Evolutionary conservation across 2,888 invertebrate species (phyloP).

Genomic region (Odontomyia ornata): DNA sequence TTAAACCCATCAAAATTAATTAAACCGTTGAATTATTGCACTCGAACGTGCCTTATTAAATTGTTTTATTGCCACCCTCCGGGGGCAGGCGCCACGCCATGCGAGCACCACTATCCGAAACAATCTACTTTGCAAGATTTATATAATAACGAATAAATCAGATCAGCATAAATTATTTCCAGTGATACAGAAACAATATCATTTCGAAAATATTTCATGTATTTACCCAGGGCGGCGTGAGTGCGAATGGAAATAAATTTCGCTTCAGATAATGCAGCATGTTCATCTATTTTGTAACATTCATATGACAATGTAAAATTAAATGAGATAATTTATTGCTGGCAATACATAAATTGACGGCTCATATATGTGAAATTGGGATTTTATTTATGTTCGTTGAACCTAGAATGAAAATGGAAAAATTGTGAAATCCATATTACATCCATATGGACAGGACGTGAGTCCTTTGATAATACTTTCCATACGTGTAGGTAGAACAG

Average conservation of each 20-base stretch:
- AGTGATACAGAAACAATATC: constrained; percentile 22
- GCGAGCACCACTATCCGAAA: no score
- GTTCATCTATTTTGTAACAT: constrained; percentile 35
- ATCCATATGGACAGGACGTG: background rate
- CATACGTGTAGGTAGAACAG: constrained; percentile 1
- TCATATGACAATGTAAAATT: constrained; percentile 50
- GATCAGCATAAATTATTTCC: constrained; percentile 7
- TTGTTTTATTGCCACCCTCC: background rate
- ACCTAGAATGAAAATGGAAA: constrained; percentile 36
- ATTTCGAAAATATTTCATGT: constrained; percentile 21
- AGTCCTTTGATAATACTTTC: constrained; percentile 38
- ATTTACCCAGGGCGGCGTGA: background rate
- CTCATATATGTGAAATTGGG: constrained; percentile 50
- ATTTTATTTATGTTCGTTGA: constrained; percentile 49
- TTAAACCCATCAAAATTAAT: background rate
- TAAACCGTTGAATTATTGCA: background rate
- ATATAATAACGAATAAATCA: constrained; percentile 30
- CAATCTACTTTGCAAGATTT: background rate
- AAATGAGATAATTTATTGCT: constrained; percentile 50
- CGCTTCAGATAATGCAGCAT: background rate
- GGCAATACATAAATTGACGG: constrained; percentile 49
- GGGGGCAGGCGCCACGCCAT: background rate
- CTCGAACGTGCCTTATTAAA: background rate
- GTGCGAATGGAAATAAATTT: constrained; percentile 7
- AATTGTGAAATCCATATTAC: constrained; percentile 36